These are phyloP conservation scores for Pelosia muscerda DNA, from an alignment of 2,888 invertebrate genomes.

Conservation along the genomic window DNA sequence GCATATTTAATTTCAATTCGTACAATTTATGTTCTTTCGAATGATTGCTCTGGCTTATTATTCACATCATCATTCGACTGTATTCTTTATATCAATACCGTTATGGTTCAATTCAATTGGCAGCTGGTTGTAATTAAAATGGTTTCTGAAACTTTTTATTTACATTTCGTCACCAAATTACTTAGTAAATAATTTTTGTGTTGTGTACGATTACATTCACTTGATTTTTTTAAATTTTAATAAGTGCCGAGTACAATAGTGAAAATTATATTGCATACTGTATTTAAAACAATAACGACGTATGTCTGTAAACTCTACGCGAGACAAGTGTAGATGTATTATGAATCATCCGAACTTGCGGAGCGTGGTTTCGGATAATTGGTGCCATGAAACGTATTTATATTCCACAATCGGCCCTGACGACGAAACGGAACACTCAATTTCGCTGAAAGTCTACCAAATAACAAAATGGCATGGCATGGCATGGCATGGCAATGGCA, in stretches of 20 bases:
- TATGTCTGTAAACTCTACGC: too few relatives aligned
- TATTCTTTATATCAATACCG: neutral
- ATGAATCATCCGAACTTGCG: neutral
- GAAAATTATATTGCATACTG: too few relatives aligned
- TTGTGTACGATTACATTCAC: neutral
- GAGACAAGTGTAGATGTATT: neutral
- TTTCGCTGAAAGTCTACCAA: too few relatives aligned
- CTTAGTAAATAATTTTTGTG: neutral
- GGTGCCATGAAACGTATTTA: too few relatives aligned
- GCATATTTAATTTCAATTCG: constrained; percentile 52
- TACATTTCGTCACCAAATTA: constrained; percentile 14
- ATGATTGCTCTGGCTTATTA: constrained; percentile 23
- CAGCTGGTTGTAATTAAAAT: neutral
- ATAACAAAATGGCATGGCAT: too few relatives aligned
- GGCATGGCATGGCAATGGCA: too few relatives aligned
- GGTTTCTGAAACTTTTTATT: constrained; percentile 5
- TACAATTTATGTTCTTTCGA: constrained; percentile 30
- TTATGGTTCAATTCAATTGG: constrained; percentile 15
- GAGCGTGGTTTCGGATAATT: too few relatives aligned
- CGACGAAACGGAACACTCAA: too few relatives aligned
- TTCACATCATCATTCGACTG: constrained; percentile 10
- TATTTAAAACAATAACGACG: too few relatives aligned
- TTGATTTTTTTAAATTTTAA: neutral
- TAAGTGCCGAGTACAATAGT: neutral
- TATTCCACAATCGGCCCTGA: too few relatives aligned